Evolutionary conservation across 2,113 vertebrate genomes (phyloP).

Genomic region (Channa argus): DNA sequence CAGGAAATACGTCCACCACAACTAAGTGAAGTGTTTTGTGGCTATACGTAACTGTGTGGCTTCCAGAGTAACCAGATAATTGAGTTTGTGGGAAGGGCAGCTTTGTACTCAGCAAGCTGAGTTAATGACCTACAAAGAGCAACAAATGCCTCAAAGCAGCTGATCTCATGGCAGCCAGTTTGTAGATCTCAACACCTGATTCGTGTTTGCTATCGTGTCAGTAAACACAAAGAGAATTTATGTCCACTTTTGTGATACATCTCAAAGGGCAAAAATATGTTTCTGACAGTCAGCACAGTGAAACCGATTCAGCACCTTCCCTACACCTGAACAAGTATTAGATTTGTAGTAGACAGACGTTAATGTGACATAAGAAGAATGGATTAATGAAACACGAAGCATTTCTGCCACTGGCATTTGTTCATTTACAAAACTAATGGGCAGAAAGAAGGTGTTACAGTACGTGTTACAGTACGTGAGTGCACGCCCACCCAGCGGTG

Average conservation of each 20-base stretch:
- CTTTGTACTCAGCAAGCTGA: conserved; percentile 13
- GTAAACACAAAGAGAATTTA: neutral
- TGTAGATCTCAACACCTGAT: conserved; percentile 13
- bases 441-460: neutral
- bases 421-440: neutral
- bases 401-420: neutral
- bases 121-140: conserved; percentile 42
- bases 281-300: neutral
- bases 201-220: neutral
- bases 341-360: too few species aligned
- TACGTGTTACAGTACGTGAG: too few species aligned
- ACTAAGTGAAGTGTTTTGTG: conserved; percentile 10
- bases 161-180: neutral
- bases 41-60: conserved; percentile 10
- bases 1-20: conserved; percentile 14
- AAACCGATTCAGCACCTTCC: neutral
- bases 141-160: conserved; percentile 20
- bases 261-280: neutral
- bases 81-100: conserved; percentile 41
- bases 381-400: neutral
- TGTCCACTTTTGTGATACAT: neutral
- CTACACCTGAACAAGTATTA: neutral
- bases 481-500: too few species aligned
- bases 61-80: conserved; percentile 26
- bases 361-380: too few species aligned